Conservation (phyloP, 2,113 vertebrate genomes). For the Kryptolebias marmoratus region DNA sequence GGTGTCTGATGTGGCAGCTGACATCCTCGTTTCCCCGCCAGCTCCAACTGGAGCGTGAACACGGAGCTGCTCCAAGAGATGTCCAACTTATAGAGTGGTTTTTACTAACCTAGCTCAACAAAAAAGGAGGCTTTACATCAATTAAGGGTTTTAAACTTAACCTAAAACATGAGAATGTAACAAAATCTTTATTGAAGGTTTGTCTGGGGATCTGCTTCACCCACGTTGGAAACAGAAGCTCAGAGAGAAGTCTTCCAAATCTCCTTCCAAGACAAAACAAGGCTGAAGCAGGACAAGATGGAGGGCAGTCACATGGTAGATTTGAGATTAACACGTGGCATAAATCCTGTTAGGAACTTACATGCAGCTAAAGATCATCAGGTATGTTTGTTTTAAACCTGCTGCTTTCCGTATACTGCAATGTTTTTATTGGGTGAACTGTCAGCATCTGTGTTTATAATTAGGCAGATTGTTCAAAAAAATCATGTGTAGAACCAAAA, state of each 20-base stretch:
- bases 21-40: constrained; percentile 88
- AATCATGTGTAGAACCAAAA: not conserved
- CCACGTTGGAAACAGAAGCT: too few relatives aligned
- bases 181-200: too few relatives aligned
- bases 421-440: not conserved
- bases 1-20: constrained; percentile 86
- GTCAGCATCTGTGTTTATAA: not conserved
- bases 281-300: too few relatives aligned
- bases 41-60: constrained; percentile 92
- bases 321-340: not conserved
- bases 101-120: too few relatives aligned
- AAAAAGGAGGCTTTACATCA: too few relatives aligned
- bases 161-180: too few relatives aligned
- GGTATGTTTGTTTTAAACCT: not conserved
- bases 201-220: too few relatives aligned
- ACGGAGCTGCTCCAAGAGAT: constrained; percentile 92
- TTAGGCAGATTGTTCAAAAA: constrained; percentile 1
- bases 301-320: too few relatives aligned
- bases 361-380: not conserved
- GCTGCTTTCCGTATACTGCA: not conserved
- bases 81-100: too few relatives aligned
- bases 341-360: not conserved
- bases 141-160: too few relatives aligned
- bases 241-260: too few relatives aligned
- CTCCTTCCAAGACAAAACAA: too few relatives aligned